Conservation (phyloP, 2,113 vertebrate species). For the Pseudorectes ferrugineus region DNA sequence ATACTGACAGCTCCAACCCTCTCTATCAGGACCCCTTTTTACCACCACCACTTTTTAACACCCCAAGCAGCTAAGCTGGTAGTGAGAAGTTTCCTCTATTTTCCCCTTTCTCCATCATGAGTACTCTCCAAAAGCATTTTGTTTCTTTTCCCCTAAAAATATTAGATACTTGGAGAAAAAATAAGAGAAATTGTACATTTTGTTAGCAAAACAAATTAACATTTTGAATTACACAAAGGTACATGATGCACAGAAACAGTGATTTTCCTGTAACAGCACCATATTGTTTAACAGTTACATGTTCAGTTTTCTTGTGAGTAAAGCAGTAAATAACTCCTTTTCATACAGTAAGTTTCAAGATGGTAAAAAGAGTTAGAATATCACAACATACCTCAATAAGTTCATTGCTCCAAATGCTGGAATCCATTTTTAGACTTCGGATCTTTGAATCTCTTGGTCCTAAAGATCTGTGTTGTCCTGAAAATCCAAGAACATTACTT, state of each 20-base stretch:
- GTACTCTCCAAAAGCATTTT: background rate
- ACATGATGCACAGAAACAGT: background rate
- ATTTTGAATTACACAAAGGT: background rate
- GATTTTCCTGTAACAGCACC: background rate
- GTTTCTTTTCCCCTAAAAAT: background rate
- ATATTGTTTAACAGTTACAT: background rate
- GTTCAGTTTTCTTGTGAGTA: background rate
- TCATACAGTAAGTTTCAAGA: background rate
- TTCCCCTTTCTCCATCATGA: background rate
- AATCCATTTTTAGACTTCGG: constrained; percentile 92
- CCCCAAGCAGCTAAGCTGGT: background rate
- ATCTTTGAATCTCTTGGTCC: constrained; percentile 92
- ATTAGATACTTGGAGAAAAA: background rate
- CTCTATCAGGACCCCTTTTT: background rate
- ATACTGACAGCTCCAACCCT: background rate
- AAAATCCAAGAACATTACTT: background rate
- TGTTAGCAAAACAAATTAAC: background rate
- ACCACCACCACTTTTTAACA: background rate
- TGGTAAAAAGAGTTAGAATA: background rate
- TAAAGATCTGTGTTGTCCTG: constrained; percentile 91
- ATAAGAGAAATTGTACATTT: background rate
- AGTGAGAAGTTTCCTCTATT: background rate
- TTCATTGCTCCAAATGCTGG: constrained; percentile 93
- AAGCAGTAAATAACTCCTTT: background rate
- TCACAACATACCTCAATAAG: constrained; percentile 85